These are phyloP conservation scores for Halictus rubicundus DNA, from an alignment of 1,140 invertebrate genomes.

Conservation along the genomic window DNA sequence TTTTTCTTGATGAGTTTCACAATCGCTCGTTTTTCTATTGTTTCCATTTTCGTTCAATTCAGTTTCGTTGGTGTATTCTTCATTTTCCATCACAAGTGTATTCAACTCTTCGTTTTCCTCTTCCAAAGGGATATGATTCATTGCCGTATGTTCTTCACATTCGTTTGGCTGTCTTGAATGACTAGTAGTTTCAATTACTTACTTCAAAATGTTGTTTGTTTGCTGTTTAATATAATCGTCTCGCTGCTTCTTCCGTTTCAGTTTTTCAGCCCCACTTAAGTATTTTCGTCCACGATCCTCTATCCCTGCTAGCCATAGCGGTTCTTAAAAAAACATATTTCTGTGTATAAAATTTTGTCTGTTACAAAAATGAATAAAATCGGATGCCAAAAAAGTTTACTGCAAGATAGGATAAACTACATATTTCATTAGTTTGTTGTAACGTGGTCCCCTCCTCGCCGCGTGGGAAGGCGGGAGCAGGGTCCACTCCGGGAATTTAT, in stretches of 20 bases:
- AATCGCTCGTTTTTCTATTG: slow-evolving; percentile 28
- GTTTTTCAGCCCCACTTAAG: slow-evolving; percentile 33
- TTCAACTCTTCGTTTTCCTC: slow-evolving; percentile 23
- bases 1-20: slow-evolving; percentile 36
- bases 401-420: slow-evolving; percentile 27
- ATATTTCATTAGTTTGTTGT: slow-evolving; percentile 40
- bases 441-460: no score
- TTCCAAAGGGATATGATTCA: slow-evolving; percentile 34
- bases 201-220: slow-evolving; percentile 33
- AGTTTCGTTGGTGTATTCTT: slow-evolving; percentile 18
- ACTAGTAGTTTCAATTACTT: slow-evolving; percentile 34
- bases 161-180: slow-evolving; percentile 32
- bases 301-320: slow-evolving; percentile 27
- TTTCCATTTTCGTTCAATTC: slow-evolving; percentile 21
- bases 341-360: background rate
- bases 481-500: no score
- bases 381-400: slow-evolving; percentile 32
- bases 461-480: no score
- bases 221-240: slow-evolving; percentile 33
- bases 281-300: slow-evolving; percentile 31
- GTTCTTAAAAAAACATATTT: slow-evolving; percentile 27
- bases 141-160: slow-evolving; percentile 32
- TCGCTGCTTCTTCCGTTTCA: slow-evolving; percentile 37
- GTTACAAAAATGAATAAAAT: slow-evolving; percentile 39
- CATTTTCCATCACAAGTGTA: slow-evolving; percentile 26